Percentiles rank a stretch among this genome's conserved stretches.
These are phyloP conservation scores for Hiodon tergisus DNA, from an alignment of 2,113 vertebrate species.

Conservation along the genomic window DNA sequence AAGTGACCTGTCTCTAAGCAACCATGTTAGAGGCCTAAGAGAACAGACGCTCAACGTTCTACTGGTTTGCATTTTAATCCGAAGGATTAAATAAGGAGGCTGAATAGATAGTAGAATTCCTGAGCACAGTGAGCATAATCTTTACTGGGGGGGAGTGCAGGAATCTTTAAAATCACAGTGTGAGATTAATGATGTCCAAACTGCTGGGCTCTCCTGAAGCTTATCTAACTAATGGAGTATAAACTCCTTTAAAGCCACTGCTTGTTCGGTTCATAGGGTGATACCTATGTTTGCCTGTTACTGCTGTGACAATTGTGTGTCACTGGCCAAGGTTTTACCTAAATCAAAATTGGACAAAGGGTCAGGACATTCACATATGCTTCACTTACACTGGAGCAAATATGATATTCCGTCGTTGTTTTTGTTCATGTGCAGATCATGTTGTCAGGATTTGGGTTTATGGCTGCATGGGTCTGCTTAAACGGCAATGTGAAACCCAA, in stretches of 20 bases:
- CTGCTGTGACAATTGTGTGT: neutral
- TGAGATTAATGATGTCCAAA: neutral
- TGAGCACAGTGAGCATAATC: neutral
- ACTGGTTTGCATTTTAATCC: neutral
- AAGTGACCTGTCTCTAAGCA: neutral
- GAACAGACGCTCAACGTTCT: neutral
- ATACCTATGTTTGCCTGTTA: neutral
- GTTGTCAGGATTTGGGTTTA: neutral
- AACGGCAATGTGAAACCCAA: neutral
- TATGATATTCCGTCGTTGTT: no score
- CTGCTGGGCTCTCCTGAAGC: neutral
- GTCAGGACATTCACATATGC: neutral
- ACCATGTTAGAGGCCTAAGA: neutral
- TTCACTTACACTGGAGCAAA: no score
- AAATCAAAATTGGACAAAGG: neutral
- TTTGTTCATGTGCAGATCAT: no score
- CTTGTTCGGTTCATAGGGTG: neutral
- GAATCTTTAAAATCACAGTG: no score
- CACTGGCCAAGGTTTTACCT: neutral
- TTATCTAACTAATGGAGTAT: slow-evolving; percentile 3
- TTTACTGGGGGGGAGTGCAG: no score
- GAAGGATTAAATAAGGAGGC: neutral
- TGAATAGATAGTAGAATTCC: neutral
- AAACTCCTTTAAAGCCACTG: slow-evolving; percentile 5
- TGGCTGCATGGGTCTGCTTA: neutral